Percentiles rank a stretch among this genome's conserved stretches.
phyloP scores from a whole-genome alignment of 2,888 invertebrate species.

The Amphipyra berbera region DNA sequence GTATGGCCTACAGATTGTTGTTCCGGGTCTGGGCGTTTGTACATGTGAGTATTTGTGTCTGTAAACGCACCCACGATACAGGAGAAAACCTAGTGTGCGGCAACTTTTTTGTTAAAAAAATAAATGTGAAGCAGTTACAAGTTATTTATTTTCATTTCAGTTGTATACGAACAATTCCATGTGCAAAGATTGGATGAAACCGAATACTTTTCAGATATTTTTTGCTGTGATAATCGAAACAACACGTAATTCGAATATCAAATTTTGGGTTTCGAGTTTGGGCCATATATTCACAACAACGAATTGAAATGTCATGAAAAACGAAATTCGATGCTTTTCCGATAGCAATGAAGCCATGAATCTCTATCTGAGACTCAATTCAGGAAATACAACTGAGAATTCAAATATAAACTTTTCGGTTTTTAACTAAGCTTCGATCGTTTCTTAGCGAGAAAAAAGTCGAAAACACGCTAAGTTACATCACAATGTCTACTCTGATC shows the following conservation, averaged over 20 bases:
- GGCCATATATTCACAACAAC: background rate
- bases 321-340: constrained; percentile 11
- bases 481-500: constrained; percentile 19
- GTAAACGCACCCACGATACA: too few relatives aligned
- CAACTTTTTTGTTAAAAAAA: too few relatives aligned
- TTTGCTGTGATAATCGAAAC: background rate
- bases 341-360: constrained; percentile 28
- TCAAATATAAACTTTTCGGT: constrained; percentile 17
- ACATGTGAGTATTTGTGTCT: too few relatives aligned
- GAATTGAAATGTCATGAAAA: background rate
- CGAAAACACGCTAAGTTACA: constrained; percentile 1
- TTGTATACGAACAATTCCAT: too few relatives aligned
- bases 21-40: too few relatives aligned
- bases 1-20: too few relatives aligned
- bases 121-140: background rate
- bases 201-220: background rate
- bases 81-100: too few relatives aligned
- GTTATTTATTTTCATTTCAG: background rate
- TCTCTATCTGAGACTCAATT: constrained; percentile 17
- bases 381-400: constrained; percentile 19
- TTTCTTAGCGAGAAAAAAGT: constrained; percentile 3
- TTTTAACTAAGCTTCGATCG: constrained; percentile 1
- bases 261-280: background rate
- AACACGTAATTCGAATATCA: background rate
- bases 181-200: background rate